Evolutionary conservation across 2,113 vertebrate genomes (phyloP).

Genomic region (Lagopus leucura): DNA sequence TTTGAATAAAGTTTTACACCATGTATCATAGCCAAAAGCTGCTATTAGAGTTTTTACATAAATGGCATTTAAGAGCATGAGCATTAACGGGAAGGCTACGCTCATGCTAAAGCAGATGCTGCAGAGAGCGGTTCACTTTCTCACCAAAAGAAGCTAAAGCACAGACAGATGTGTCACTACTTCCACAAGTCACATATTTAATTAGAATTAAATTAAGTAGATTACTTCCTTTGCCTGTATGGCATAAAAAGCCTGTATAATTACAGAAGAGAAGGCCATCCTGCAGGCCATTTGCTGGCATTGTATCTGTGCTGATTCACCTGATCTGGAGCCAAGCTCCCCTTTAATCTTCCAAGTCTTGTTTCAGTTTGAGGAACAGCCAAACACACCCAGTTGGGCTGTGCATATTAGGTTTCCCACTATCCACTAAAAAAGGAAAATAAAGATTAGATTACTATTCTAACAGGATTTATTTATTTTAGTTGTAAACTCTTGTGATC

Average conservation of each 20-base stretch:
- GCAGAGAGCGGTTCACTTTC: not conserved
- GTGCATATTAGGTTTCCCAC: not conserved
- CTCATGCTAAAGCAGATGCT: not conserved
- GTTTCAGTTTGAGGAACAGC: slow-evolving; percentile 50
- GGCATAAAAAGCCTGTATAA: not conserved
- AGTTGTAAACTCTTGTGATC: not conserved
- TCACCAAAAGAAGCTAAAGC: not conserved
- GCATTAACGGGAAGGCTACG: not conserved
- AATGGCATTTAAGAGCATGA: not conserved
- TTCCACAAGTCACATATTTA: slow-evolving; percentile 44
- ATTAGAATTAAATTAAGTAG: slow-evolving; percentile 53
- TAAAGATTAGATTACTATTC: slow-evolving; percentile 5
- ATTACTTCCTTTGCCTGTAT: slow-evolving; percentile 46
- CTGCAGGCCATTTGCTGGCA: slow-evolving; percentile 53
- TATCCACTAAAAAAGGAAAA: slow-evolving; percentile 5
- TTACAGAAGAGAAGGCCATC: slow-evolving; percentile 42
- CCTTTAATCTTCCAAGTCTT: slow-evolving; percentile 50
- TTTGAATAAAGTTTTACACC: not conserved
- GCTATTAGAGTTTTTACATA: not conserved
- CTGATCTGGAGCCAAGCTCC: slow-evolving; percentile 53
- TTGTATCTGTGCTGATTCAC: slow-evolving; percentile 53
- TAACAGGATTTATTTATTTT: not conserved
- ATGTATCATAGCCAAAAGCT: not conserved
- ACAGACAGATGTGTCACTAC: not conserved
- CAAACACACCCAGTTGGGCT: slow-evolving; percentile 51